Evolutionary conservation across 2,797 vertebrate species (phyloP).

Genomic region (Pangasius djambal): DNA sequence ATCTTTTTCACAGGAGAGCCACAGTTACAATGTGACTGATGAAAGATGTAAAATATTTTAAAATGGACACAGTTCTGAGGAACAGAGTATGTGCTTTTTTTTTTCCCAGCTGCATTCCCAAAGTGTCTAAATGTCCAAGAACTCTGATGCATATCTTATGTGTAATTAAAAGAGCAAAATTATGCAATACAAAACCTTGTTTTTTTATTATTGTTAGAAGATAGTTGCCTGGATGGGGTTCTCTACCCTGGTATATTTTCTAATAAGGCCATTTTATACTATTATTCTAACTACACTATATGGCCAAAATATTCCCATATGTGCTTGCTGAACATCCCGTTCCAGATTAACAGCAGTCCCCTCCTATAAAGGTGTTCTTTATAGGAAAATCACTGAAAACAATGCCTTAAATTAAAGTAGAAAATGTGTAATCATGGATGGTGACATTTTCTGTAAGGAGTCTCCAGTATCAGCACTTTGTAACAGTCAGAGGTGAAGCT

Average conservation of each 20-base stretch:
- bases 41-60: slow-evolving; percentile 52
- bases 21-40: slow-evolving; percentile 19
- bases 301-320: no score
- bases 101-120: slow-evolving; percentile 46
- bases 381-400: no score
- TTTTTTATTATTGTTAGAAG: not conserved
- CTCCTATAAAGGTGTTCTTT: no score
- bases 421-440: no score
- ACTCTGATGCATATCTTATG: slow-evolving; percentile 52
- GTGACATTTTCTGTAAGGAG: no score
- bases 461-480: no score
- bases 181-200: not conserved
- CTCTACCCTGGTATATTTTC: not conserved
- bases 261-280: not conserved
- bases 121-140: slow-evolving; percentile 41
- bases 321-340: no score
- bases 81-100: slow-evolving; percentile 15
- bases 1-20: not conserved
- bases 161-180: slow-evolving; percentile 58
- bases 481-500: no score
- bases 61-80: slow-evolving; percentile 31
- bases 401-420: no score
- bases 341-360: no score
- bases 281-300: no score
- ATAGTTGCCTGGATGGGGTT: not conserved